Evolutionary conservation across 1,140 invertebrate species (phyloP), one percentile per base, ranked within the genome.

Genomic region (Triops longicaudatus): DNA sequence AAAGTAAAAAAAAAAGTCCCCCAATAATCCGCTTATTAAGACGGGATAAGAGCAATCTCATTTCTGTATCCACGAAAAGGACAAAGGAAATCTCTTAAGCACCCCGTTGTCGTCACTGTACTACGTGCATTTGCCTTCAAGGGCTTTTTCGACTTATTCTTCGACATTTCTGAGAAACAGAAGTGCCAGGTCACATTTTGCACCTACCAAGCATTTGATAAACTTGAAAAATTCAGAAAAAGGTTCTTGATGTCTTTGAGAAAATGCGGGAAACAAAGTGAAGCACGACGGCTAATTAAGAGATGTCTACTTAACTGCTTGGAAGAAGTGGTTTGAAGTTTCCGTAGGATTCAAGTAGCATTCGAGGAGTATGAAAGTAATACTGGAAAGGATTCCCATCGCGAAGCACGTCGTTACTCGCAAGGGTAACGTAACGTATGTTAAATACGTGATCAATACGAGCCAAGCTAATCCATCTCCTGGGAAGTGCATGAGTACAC

Each of bases 361-460:
- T 22, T 63, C 50, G 50, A 63, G 50, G 14, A 63, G 50, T 17
- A 63, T 3, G 50, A 6, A 10, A 22, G 50, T 63, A 31, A 91
- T 82, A 80, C 91, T 90, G 14, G 87, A 86, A 11, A 89, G 77
- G 3, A 89, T 87, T 28, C 91, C 83, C 5, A 82, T 75, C 37
- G 87, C 76, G 17, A 89, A 80, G 81, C 89, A 91, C 77, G 90
- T 88, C 12, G 87, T 84, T 1, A 93, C 82, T 27, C 90, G 87
- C 72, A 95, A 85, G 0, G 94, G 93, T 78, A 95, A 82, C 1
- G 92, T 91, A 43, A 93, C 91, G 82, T 93, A 91, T n/a, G 93
- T 89, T n/a, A 94, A 87, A 81, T 94, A 96, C 78, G 92, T 90
- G 73, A 93, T 83, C n/a, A 95, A 84, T 71, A 94, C 84, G 22